Evolutionary conservation across 2,113 vertebrate species (phyloP).

Genomic region (Gnathonemus longibarbis): DNA sequence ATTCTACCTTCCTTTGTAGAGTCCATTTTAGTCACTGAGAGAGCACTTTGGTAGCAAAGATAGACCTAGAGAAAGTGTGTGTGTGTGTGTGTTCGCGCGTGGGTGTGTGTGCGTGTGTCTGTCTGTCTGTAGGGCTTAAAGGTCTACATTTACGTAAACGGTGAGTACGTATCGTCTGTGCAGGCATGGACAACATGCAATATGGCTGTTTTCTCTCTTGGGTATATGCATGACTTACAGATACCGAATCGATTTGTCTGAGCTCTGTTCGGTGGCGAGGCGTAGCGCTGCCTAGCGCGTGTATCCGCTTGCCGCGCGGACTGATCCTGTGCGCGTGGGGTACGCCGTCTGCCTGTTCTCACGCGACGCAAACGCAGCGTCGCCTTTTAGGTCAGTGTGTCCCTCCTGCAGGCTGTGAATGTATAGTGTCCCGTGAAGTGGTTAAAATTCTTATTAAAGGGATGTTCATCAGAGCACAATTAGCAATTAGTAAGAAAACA

Average conservation of each 20-base stretch:
- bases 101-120: constrained; percentile 7
- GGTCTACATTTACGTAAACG: neutral
- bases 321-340: neutral
- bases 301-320: neutral
- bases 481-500: constrained; percentile 66
- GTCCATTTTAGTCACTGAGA: constrained; percentile 57
- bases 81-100: constrained; percentile 23
- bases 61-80: constrained; percentile 38
- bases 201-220: constrained; percentile 13
- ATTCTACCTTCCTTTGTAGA: constrained; percentile 45
- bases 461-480: constrained; percentile 65
- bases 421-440: constrained; percentile 52
- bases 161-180: constrained; percentile 24
- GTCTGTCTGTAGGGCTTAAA: neutral
- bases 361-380: neutral
- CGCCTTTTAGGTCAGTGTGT: constrained; percentile 36
- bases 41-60: constrained; percentile 71
- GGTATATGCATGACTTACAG: neutral
- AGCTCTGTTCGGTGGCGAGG: neutral
- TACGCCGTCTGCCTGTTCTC: neutral
- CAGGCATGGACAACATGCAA: constrained; percentile 16
- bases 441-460: constrained; percentile 65
- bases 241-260: neutral
- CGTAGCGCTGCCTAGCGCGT: neutral
- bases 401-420: constrained; percentile 39